These are phyloP conservation scores for Brachyistius frenatus DNA, from an alignment of 2,113 vertebrate species.

Conservation along the genomic window DNA sequence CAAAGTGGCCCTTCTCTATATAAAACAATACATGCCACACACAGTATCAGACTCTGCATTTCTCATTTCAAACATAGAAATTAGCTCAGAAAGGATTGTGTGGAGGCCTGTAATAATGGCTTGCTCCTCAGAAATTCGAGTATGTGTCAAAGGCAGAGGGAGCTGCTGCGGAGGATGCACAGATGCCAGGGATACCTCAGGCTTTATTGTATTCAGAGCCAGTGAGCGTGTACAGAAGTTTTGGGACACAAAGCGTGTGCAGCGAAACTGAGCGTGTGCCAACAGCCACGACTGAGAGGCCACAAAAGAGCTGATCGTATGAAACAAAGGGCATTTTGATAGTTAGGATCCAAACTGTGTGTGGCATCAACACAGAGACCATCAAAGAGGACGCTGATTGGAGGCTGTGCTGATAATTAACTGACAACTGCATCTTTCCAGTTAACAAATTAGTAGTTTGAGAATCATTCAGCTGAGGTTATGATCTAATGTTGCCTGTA, in stretches of 20 bases:
- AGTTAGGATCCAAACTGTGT: slow-evolving; percentile 15
- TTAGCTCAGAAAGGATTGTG: slow-evolving; percentile 37
- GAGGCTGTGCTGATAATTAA: slow-evolving; percentile 30
- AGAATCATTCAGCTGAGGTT: slow-evolving; percentile 20
- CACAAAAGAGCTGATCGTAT: slow-evolving; percentile 61
- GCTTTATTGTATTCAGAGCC: slow-evolving; percentile 65
- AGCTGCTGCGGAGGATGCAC: slow-evolving; percentile 81
- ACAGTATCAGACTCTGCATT: slow-evolving; percentile 27
- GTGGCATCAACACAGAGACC: slow-evolving; percentile 33
- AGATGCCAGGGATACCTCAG: slow-evolving; percentile 89
- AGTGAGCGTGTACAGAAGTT: slow-evolving; percentile 53
- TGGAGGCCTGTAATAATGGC: slow-evolving; percentile 54
- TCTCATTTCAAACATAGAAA: slow-evolving; percentile 52
- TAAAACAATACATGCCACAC: slow-evolving; percentile 39
- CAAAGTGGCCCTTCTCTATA: slow-evolving; percentile 24
- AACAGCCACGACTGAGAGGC: slow-evolving; percentile 31
- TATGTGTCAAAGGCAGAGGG: slow-evolving; percentile 84
- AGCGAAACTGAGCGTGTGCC: slow-evolving; percentile 59
- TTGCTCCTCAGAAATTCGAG: slow-evolving; percentile 83
- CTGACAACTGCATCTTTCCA: slow-evolving; percentile 22
- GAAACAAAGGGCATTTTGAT: slow-evolving; percentile 47
- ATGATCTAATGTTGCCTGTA: slow-evolving; percentile 49
- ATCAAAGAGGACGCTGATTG: slow-evolving; percentile 29
- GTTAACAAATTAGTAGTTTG: slow-evolving; percentile 30
- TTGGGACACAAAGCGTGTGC: slow-evolving; percentile 55